Conservation (phyloP, 2,113 vertebrate genomes). For the Connochaetes taurinus region DNA sequence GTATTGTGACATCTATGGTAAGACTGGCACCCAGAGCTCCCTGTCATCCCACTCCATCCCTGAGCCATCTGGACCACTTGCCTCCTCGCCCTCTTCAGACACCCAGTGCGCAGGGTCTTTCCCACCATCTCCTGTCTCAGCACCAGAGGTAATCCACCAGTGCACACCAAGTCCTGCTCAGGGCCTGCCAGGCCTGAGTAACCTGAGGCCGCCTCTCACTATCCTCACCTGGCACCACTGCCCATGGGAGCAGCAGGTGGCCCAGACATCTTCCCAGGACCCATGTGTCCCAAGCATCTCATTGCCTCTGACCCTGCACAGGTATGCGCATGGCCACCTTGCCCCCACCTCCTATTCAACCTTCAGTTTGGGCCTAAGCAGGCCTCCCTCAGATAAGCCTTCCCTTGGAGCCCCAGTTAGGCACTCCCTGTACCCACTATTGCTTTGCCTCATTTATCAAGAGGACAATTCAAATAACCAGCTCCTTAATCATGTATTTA, state of each 20-base stretch:
- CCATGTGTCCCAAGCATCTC: not conserved
- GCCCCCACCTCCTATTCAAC: not conserved
- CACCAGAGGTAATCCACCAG: not conserved
- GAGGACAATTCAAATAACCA: not conserved
- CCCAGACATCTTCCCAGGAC: not conserved
- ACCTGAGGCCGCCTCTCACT: not conserved
- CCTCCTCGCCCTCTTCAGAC: not conserved
- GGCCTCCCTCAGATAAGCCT: not conserved
- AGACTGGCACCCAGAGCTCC: not conserved
- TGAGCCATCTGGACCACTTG: not conserved
- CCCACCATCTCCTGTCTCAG: not conserved
- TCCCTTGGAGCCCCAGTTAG: not conserved
- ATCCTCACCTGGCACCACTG: not conserved
- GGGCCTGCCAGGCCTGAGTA: not conserved
- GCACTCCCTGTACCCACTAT: fast-evolving
- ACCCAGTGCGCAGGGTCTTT: not conserved
- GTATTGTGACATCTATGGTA: not conserved
- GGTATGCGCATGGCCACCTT: not conserved
- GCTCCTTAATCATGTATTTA: not conserved
- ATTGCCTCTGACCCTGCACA: not conserved
- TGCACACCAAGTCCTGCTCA: not conserved
- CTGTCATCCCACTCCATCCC: not conserved
- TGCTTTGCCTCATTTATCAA: not conserved
- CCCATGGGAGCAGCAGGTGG: not conserved
- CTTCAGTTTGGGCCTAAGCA: not conserved